Percentiles rank a stretch among this genome's conserved stretches.
These are phyloP conservation scores for Caenorhabditis afra DNA, from an alignment of 2,888 invertebrate genomes.

Conservation along the genomic window DNA sequence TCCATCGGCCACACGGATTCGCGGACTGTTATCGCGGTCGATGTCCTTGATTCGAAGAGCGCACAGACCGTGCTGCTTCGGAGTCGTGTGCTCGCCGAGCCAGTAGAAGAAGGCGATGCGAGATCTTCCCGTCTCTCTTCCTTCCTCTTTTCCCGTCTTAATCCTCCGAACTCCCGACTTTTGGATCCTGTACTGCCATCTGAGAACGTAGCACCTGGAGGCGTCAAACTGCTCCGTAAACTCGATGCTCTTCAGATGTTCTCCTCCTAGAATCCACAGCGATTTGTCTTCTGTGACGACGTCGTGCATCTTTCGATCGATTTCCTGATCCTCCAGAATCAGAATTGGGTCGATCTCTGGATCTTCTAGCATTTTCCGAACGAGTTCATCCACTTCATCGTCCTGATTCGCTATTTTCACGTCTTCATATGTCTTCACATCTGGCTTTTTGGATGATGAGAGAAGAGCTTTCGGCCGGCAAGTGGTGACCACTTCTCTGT, in stretches of 20 bases:
- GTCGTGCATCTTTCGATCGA: conserved; percentile 61
- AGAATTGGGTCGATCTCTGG: conserved; percentile 40
- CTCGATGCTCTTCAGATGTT: conserved; percentile 61
- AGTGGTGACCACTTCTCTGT: conserved; percentile 35
- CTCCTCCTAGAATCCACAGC: conserved; percentile 68
- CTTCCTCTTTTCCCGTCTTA: conserved; percentile 59
- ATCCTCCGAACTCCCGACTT: conserved; percentile 68
- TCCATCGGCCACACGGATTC: conserved; percentile 53
- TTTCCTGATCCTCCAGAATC: conserved; percentile 66
- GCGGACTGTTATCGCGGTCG: conserved; percentile 70
- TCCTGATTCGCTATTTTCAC: conserved; percentile 26
- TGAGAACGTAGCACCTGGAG: conserved; percentile 72
- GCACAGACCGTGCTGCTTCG: conserved; percentile 72
- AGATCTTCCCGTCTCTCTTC: conserved; percentile 73
- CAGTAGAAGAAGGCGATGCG: conserved; percentile 76
- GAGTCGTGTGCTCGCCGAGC: conserved; percentile 71
- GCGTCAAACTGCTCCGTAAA: conserved; percentile 61
- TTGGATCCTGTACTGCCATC: conserved; percentile 76
- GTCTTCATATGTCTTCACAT: conserved; percentile 43
- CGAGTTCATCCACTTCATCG: conserved; percentile 26
- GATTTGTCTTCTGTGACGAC: conserved; percentile 69
- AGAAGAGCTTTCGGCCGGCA: conserved; percentile 41
- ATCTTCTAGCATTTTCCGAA: conserved; percentile 25
- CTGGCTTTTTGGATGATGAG: conserved; percentile 33
- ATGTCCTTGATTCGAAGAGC: conserved; percentile 74